These are phyloP conservation scores for Artemisiospiza belli DNA, from an alignment of 2,113 vertebrate species.

Conservation along the genomic window DNA sequence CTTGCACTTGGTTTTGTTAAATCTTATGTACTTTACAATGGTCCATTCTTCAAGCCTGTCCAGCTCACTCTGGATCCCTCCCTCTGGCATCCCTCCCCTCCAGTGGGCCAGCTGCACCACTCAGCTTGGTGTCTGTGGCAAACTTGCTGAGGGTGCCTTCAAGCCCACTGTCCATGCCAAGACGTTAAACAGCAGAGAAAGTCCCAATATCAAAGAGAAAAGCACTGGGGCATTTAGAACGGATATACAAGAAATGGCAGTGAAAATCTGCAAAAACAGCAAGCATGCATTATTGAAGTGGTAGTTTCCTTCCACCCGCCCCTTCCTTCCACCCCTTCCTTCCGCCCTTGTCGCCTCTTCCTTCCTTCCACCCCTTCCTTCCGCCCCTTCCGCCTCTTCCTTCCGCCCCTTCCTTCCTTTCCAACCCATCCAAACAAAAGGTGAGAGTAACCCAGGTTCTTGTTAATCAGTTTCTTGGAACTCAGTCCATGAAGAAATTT, in stretches of 20 bases:
- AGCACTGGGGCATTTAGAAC: background rate
- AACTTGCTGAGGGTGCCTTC: background rate
- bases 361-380: too few species aligned
- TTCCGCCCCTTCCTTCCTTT: too few species aligned
- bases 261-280: background rate
- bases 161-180: too few species aligned
- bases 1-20: background rate
- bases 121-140: background rate
- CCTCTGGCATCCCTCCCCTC: background rate
- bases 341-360: too few species aligned
- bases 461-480: background rate
- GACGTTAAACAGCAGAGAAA: background rate
- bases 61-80: background rate
- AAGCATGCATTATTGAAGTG: background rate
- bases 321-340: too few species aligned
- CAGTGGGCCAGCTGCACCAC: accelerated
- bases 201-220: background rate
- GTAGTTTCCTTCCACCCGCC: too few species aligned
- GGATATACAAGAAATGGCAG: background rate
- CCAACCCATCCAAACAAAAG: too few species aligned
- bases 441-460: background rate
- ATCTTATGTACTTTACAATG: background rate
- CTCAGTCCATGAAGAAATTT: background rate
- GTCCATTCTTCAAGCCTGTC: background rate
- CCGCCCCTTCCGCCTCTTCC: too few species aligned